Evolutionary conservation across 2,797 vertebrate genomes (phyloP).

Genomic region (Crossoptilon crossoptilon): DNA sequence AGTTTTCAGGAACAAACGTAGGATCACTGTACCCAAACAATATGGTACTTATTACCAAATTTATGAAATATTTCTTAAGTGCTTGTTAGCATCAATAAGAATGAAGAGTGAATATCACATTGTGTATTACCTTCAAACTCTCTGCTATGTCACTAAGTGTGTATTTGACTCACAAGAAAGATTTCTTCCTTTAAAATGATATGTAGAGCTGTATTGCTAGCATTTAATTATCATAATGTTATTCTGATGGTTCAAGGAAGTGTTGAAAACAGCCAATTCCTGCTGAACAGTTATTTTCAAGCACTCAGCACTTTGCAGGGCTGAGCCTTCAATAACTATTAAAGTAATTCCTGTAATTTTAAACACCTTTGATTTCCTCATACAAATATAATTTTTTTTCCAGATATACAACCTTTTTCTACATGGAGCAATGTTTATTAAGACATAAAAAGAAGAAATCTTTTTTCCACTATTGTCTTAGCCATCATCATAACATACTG

Average conservation of each 20-base stretch:
- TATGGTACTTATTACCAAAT: not conserved
- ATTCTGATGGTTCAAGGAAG: not conserved
- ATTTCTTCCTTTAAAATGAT: not conserved
- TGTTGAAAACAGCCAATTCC: not conserved
- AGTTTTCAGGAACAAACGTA: not conserved
- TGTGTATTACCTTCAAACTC: not conserved
- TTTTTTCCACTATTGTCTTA: not conserved
- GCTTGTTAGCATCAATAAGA: not conserved
- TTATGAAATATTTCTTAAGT: not conserved
- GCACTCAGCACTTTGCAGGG: not conserved
- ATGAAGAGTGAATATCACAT: not conserved
- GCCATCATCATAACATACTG: not conserved
- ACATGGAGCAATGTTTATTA: not conserved
- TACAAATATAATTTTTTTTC: not conserved
- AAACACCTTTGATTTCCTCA: not conserved
- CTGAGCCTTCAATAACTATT: not conserved
- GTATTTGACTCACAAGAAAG: not conserved
- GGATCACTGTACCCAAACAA: not conserved
- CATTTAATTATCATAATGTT: not conserved
- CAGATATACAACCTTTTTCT: not conserved
- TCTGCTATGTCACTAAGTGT: not conserved
- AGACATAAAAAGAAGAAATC: constrained; percentile 3
- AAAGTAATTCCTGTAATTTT: not conserved
- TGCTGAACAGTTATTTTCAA: not conserved
- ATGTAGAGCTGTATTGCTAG: not conserved